Evolutionary conservation across 1,140 invertebrate species (phyloP).

Genomic region (Orius insidiosus): DNA sequence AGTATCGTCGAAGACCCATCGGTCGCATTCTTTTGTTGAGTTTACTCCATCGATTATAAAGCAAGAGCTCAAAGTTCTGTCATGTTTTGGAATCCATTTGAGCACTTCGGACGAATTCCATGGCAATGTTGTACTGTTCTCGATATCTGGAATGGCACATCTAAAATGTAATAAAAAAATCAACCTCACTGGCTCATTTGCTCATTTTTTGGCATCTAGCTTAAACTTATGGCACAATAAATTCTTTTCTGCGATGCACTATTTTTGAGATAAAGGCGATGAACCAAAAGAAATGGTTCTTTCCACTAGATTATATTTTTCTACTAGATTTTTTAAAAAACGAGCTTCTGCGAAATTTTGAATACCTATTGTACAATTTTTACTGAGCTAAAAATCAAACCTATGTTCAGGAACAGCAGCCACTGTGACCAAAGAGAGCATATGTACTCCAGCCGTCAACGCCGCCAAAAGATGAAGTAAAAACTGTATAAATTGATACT

Average conservation of each 20-base stretch:
- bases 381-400: too few relatives aligned
- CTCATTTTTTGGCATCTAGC: too few relatives aligned
- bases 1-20: slow-evolving; percentile 51
- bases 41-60: slow-evolving; percentile 27
- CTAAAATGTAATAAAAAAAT: slow-evolving; percentile 27
- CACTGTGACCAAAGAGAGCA: slow-evolving; percentile 57
- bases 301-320: too few relatives aligned
- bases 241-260: too few relatives aligned
- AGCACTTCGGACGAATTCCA: neutral
- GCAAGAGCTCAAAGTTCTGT: slow-evolving; percentile 36
- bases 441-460: slow-evolving; percentile 58
- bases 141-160: slow-evolving; percentile 41
- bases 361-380: too few relatives aligned
- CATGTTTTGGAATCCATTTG: slow-evolving; percentile 29
- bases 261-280: too few relatives aligned
- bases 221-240: too few relatives aligned
- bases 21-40: slow-evolving; percentile 32
- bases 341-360: too few relatives aligned
- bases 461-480: slow-evolving; percentile 53
- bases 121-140: slow-evolving; percentile 28
- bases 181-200: too few relatives aligned
- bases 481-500: slow-evolving; percentile 58
- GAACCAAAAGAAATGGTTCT: too few relatives aligned
- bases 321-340: too few relatives aligned
- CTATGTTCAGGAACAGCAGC: slow-evolving; percentile 58